A percentile compares a stretch with the other conserved stretches of the same genome.
These are phyloP conservation scores for Pangasianodon hypophthalmus DNA, from an alignment of 2,113 vertebrate genomes.

Conservation along the genomic window DNA sequence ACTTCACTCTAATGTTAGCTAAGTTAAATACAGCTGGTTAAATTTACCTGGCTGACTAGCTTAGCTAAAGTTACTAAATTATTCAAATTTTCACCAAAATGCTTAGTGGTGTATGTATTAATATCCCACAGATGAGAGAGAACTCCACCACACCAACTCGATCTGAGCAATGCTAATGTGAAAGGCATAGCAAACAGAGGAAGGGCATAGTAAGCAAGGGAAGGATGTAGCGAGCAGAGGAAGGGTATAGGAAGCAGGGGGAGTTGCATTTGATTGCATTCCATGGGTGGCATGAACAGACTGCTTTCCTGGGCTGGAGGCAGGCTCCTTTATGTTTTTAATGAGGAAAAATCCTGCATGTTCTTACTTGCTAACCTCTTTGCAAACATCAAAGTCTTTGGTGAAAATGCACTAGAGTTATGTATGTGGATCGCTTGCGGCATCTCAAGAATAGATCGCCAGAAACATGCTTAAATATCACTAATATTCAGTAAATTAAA, in stretches of 20 bases:
- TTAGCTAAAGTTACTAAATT: neutral
- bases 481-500: slow-evolving; percentile 19
- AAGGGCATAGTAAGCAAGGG: neutral
- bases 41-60: neutral
- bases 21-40: neutral
- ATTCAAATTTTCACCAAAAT: neutral
- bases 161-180: neutral
- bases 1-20: neutral
- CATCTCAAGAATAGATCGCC: slow-evolving; percentile 10
- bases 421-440: slow-evolving; percentile 31
- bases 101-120: neutral
- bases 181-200: neutral
- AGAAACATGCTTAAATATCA: neutral
- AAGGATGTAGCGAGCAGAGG: neutral
- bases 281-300: slow-evolving; percentile 37
- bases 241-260: neutral
- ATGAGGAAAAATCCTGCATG: slow-evolving; percentile 38
- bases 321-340: slow-evolving; percentile 43
- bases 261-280: slow-evolving; percentile 18
- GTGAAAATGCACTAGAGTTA: slow-evolving; percentile 17
- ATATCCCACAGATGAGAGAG: neutral
- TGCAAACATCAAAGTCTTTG: slow-evolving; percentile 45
- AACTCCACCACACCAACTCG: neutral
- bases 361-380: slow-evolving; percentile 45
- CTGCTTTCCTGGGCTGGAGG: slow-evolving; percentile 31